These are phyloP conservation scores for Cerceris ruficornis DNA, from an alignment of 2,888 invertebrate genomes.

Conservation along the genomic window DNA sequence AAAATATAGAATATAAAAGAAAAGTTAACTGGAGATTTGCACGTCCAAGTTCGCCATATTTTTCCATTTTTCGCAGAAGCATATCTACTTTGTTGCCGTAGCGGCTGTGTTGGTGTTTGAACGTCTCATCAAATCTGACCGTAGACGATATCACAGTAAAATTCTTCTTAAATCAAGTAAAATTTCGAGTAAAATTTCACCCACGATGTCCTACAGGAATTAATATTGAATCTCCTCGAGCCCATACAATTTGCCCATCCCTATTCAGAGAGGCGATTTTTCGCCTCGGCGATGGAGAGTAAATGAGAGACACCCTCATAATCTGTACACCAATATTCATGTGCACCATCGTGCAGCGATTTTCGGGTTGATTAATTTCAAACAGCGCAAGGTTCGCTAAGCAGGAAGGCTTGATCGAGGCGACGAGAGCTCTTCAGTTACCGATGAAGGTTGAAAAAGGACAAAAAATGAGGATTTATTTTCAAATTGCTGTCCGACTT, in stretches of 20 bases:
- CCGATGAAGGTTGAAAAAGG: background rate
- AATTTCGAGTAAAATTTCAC: no score
- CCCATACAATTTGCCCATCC: no score
- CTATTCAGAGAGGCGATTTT: constrained; percentile 10
- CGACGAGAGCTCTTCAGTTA: background rate
- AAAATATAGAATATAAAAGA: no score
- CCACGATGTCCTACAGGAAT: no score
- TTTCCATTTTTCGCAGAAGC: no score
- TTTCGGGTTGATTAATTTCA: constrained; percentile 33
- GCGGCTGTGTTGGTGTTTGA: no score
- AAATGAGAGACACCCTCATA: constrained; percentile 2
- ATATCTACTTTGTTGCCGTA: no score
- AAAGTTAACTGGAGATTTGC: background rate
- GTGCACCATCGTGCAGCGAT: constrained; percentile 17
- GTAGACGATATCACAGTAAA: no score
- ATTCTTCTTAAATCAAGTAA: no score
- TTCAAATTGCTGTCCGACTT: background rate
- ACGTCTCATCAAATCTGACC: no score
- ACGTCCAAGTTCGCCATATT: background rate
- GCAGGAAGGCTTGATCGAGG: background rate
- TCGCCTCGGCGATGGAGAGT: constrained; percentile 7
- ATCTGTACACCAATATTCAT: background rate
- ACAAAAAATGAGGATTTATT: background rate
- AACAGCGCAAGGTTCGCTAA: background rate
- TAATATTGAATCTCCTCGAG: no score